Base-by-base conservation (phyloP, 2,113 vertebrate genomes). In the Elachura formosa region DNA sequence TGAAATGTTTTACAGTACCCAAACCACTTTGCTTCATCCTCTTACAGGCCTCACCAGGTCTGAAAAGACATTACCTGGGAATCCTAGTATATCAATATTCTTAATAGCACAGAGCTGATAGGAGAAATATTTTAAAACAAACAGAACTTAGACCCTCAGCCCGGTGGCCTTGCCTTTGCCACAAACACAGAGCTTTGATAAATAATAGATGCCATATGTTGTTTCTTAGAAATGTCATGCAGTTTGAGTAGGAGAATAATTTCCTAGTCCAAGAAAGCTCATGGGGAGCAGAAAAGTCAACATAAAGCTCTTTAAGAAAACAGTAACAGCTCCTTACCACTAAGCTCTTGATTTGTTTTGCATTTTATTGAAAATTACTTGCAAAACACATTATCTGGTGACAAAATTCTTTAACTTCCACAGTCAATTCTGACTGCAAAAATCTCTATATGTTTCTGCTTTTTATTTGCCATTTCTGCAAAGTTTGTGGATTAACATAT, bases 121-220 rank as follows among this genome's bases (percentile, higher is more conserved):
- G 63, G 23, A 89, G 45, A 59, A 88, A 40, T 89, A 83, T 93
- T 91, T 93, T 83, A 83, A 93, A 93, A 34, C 34, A 87, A 94
- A 54, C 5, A 85, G 69, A 85, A 68, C 34, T 24, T 76, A 74
- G 64, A 62, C 43, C 58, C 77, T 82, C 81, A 96, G 87, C 63
- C n/a, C 4, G 0, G 20, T 54, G 87, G 71, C 72, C 72, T 94
- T 87, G 48, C 63, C 31, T 73, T 71, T 55, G 67, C 51, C 71
- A 85, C 72, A 88, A 43, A 26, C 67, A 77, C 28, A 51, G 1
- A 1, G 46, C 63, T 93, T 87, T 87, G 78, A 93, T 91, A 95
- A 83, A 62, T 96, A 96, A 97, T 97, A 55, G 58, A 88, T 91
- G 40, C 82, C 93, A 95, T 90, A 89, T 97, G 93, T 76, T 87